These are phyloP conservation scores for Dendrolimus punctatus DNA, from an alignment of 1,140 invertebrate genomes.

Conservation along the genomic window DNA sequence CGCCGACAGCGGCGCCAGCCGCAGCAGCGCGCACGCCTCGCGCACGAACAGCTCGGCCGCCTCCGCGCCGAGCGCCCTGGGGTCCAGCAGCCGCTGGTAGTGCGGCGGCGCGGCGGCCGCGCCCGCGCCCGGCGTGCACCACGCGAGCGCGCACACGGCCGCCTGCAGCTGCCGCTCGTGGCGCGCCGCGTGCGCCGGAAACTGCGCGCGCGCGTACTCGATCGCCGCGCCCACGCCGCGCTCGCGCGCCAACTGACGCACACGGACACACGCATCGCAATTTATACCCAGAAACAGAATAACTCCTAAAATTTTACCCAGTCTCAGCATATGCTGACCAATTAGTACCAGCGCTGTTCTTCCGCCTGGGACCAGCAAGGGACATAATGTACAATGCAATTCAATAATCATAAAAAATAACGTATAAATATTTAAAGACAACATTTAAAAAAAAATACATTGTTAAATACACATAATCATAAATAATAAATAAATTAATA, in stretches of 20 bases:
- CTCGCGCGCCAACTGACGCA: constrained; percentile 37
- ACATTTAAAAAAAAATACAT: too few species aligned
- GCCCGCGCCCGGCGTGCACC: constrained; percentile 40
- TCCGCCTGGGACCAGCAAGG: too few species aligned
- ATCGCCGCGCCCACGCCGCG: constrained; percentile 76
- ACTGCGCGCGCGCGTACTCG: constrained; percentile 87
- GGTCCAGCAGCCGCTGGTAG: constrained; percentile 46
- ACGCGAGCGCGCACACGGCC: constrained; percentile 55
- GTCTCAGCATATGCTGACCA: too few species aligned
- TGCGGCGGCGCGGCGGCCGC: constrained; percentile 30
- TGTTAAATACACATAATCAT: too few species aligned
- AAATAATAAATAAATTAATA: too few species aligned
- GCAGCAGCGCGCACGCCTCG: constrained; percentile 91
- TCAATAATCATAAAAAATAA: too few species aligned
- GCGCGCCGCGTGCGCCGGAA: constrained; percentile 73
- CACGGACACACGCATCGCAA: constrained; percentile 5
- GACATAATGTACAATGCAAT: too few species aligned
- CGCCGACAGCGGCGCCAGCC: constrained; percentile 84
- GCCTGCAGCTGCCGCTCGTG: constrained; percentile 59
- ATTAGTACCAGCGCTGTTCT: too few species aligned
- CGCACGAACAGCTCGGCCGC: constrained; percentile 93
- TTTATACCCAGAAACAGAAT: too few species aligned
- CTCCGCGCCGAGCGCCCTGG: constrained; percentile 65
- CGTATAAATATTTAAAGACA: too few species aligned
- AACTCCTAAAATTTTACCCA: too few species aligned